Base-by-base conservation (phyloP, 2,888 invertebrate species). In the Invenusta paracnida region DNA sequence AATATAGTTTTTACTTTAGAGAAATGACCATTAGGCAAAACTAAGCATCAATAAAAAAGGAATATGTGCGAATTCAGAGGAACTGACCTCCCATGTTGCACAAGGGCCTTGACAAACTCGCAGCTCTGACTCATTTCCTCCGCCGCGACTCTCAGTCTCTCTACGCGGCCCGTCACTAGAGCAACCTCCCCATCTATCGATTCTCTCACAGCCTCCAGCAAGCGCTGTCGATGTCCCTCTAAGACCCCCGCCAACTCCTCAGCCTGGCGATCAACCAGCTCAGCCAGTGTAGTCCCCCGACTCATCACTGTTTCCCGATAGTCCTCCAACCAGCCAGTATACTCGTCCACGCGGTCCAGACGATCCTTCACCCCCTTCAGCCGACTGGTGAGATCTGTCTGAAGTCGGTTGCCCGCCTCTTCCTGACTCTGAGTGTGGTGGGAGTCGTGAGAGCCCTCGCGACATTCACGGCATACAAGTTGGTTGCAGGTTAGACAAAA, bases 381-480 rank as follows among this genome's bases (percentile, higher is more conserved):
- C 48, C 17, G 17, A 48, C 48, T 84, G 83, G 84, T 83, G 48
- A 30, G 83, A 67, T 67, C 86, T 79, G 85, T 81, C 81, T 86
- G 79, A 79, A 84, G 81, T 81, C 85, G 81, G 81, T 85, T 81
- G 48, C 85, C 85, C 81, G 85, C 81, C 86, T 86, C 85, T 31
- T 73, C 31, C 81, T 73, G 31, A 30, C 86, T 85, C 86, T 81
- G 83, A 2, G 17, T 27, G 13, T 67, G 31, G 23, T 86, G 73
- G 27, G 17, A 5, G 2, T 73, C 73, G 23, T 73, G 73, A n/a
- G 11, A 23, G 27, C 73, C 30, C 0, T 88, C 87, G 66, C 88
- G 88, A 86, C 90, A 90, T 85, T 89, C 87, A 28, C 87, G 87
- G 87, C 90, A 90, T 29, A 89, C 87, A 1, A 89, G 87, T 25